Evolutionary conservation across 1,140 invertebrate genomes (phyloP), one percentile per base, ranked within the genome.

Genomic region (Leptopilina clavipes): DNA sequence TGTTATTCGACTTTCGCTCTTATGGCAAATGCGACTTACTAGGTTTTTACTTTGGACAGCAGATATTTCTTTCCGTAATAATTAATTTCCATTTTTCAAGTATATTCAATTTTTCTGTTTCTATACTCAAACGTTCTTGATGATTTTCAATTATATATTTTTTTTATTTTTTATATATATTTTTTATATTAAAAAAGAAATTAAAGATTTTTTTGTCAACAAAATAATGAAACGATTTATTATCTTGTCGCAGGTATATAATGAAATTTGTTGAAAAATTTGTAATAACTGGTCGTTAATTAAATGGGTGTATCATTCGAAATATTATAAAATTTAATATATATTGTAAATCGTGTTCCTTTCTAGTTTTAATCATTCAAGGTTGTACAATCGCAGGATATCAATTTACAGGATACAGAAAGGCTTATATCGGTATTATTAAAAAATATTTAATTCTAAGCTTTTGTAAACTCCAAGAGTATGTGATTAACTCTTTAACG

Each of bases 291-390:
- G 48, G 48, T 52, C 48, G 48, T 52, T 52, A 52, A 52, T 52
- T 52, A 52, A 17, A 52, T 52, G 48, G 5, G 14, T 52, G 6
- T n/a, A 52, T 52, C 48, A 52, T 52, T 52, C 6, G 48, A 17
- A 17, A 17, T 52, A 52, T 52, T 17, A 17, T 17, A 52, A n/a
- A 52, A 17, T 52, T 52, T 48, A 2, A 31, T 31, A 48, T 48
- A 14, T 48, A 52, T 52, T 52, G 7, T 40, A 52, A 52, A 52
- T 1, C 5, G 48, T 17, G n/a, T 52, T n/a, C 48, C 48, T 52
- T 52, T 52, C 48, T 52, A 52, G 48, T 52, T 52, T 52, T 52
- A 52, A 52, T 52, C 48, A 52, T 52, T 52, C 48, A 17, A 52
- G 48, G 48, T 52, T 17, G 48, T 52, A 52, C 48, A 52, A n/a